Percentiles rank a stretch among this genome's conserved stretches.
phyloP scores from a whole-genome alignment of 2,113 vertebrate species.

The Calyptommatus sinebrachiatus region DNA sequence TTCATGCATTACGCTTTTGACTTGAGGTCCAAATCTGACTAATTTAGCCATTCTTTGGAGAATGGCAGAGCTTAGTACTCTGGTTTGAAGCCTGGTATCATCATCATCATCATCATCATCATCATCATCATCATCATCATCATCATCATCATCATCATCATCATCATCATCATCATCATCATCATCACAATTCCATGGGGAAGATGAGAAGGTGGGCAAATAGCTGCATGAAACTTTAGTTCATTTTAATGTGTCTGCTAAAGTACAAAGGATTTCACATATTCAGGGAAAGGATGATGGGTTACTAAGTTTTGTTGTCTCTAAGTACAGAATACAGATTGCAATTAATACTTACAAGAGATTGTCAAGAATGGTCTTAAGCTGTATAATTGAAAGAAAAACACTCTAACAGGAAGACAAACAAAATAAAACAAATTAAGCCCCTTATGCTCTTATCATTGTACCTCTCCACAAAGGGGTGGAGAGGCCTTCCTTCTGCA shows the following conservation, averaged over 20 bases:
- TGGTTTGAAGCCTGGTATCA: background rate
- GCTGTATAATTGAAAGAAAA: background rate
- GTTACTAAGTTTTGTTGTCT: background rate
- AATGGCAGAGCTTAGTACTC: background rate
- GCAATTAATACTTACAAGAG: background rate
- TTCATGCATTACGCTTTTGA: conserved; percentile 13
- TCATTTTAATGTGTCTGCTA: background rate
- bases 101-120: background rate
- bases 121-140: background rate
- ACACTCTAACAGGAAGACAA: no score
- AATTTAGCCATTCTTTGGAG: background rate
- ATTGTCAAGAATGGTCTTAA: background rate
- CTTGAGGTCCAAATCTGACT: background rate
- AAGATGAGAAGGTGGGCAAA: background rate
- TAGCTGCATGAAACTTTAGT: background rate
- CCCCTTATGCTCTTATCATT: background rate
- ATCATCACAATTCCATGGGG: no score
- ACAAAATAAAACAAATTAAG: background rate
- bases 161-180: background rate
- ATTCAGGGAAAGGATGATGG: background rate
- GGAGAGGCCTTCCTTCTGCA: no score
- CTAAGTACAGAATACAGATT: background rate
- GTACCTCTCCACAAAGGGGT: background rate
- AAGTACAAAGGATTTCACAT: conserved; percentile 9
- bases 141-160: background rate